Base-by-base conservation (phyloP, 2,888 invertebrate species). In the Coenonympha arcania region DNA sequence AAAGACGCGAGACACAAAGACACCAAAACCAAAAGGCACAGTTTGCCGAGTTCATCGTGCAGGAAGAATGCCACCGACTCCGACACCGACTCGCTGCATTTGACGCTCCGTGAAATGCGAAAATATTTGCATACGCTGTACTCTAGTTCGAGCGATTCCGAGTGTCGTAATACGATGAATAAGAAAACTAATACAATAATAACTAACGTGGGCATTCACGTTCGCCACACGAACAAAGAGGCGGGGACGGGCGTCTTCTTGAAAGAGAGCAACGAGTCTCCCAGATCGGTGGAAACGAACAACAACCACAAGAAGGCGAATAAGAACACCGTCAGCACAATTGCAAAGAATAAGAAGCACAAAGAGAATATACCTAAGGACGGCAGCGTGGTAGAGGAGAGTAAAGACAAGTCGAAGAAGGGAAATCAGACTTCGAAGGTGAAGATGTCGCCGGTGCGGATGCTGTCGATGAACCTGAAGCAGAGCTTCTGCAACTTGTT, bases 401-500 rank as follows among this genome's bases (percentile, higher is more conserved):
- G 89, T 61, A 87, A 82, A 55, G 88, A 87, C 41, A 83, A 78
- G 47, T 40, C 57, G 26, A 77, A 77, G 54, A 81, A 79, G 51
- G 63, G 58, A 47, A 57, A 57, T 22, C 54, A 69, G 18, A 66
- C 61, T 56, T 64, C 67, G 49, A 88, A 88, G 57, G 71, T 84
- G 55, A 92, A 92, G 69, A 92, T 92, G 74, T 89, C 91, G 9
- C 88, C 88, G 5, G 87, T 88, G 47, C 81, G 86, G 59, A 88
- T 93, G 61, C 90, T 94, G 69, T 92, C 93, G 3, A 87, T 91
- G 50, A 92, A 91, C 76, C 88, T 95, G 53, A 95, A 94, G 76
- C 94, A 94, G 71, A 93, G 93, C 40, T 89, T 95, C 68, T 95
- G 94, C 75, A 94, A 93, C 79, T 90, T 95, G 74, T 95, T 95